Conservation (phyloP, 2,113 vertebrate species). For the Lichenostomus cassidix region DNA sequence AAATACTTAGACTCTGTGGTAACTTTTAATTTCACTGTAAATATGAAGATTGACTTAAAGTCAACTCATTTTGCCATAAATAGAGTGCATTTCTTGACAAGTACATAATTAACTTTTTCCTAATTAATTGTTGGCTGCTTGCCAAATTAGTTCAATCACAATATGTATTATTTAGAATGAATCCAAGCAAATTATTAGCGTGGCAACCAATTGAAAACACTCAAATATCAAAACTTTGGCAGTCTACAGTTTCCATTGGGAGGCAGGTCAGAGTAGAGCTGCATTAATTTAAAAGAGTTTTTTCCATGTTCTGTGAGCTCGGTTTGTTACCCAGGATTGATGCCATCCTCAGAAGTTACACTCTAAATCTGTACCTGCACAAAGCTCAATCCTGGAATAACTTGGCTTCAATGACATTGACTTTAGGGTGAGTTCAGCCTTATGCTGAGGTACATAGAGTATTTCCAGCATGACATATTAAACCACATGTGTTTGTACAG, state of each 20-base stretch:
- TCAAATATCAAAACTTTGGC: conserved; percentile 10
- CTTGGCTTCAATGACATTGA: neutral
- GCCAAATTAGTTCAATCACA: conserved; percentile 51
- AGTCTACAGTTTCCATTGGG: neutral
- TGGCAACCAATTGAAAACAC: conserved; percentile 46
- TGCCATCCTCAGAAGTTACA: neutral
- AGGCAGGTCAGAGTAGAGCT: neutral
- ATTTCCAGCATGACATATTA: neutral
- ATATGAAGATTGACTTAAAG: conserved; percentile 47
- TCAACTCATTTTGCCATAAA: conserved; percentile 55
- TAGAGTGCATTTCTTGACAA: conserved; percentile 54
- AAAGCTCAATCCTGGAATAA: neutral
- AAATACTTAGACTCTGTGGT: neutral
- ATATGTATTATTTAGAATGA: conserved; percentile 53
- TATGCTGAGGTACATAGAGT: neutral
- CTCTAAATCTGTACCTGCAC: neutral
- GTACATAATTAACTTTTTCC: conserved; percentile 62
- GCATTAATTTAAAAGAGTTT: neutral
- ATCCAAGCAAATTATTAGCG: conserved; percentile 19
- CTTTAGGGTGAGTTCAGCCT: neutral
- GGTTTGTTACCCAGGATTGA: neutral
- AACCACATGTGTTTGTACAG: neutral
- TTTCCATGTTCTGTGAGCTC: neutral
- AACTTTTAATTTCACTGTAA: conserved; percentile 35
- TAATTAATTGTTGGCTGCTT: conserved; percentile 59